Percentiles rank a stretch among this genome's conserved stretches.
These are phyloP conservation scores for Drosophila prosaltans DNA, from an alignment of 1,140 invertebrate species.

Conservation along the genomic window DNA sequence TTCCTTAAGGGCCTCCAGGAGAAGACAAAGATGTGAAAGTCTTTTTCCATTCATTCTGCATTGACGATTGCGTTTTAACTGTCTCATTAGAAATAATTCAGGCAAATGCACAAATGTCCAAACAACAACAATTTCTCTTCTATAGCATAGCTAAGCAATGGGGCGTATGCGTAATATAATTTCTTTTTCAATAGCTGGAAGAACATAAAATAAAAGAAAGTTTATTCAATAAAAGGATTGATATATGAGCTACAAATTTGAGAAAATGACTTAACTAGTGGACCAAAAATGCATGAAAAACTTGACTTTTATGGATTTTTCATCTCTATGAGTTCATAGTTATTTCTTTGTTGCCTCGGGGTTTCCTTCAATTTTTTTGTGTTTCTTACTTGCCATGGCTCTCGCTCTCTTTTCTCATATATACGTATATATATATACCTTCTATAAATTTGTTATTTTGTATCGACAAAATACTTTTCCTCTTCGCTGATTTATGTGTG, in stretches of 20 bases:
- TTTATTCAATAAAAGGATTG: not conserved
- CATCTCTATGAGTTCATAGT: not conserved
- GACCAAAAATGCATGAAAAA: not conserved
- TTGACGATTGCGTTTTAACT: conserved; percentile 55
- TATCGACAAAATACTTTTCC: conserved; percentile 42
- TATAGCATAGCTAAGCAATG: conserved; percentile 11
- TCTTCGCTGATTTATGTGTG: conserved; percentile 58
- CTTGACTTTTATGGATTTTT: not conserved
- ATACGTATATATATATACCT: not conserved
- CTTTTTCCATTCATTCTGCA: conserved; percentile 1
- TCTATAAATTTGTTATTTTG: conserved; percentile 4
- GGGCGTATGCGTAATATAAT: conserved; percentile 70
- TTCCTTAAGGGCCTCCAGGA: conserved; percentile 28
- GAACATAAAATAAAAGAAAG: not conserved
- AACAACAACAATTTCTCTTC: conserved; percentile 24
- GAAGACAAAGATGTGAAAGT: conserved; percentile 13
- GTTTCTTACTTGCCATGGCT: not conserved
- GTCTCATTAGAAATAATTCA: conserved; percentile 66
- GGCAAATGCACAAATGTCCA: conserved; percentile 43
- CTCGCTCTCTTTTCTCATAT: not conserved
- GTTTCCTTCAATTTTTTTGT: not conserved
- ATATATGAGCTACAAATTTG: not conserved
- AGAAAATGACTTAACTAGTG: not conserved
- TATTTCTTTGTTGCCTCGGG: not conserved
- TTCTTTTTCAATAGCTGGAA: not conserved